A percentile compares a stretch with the other conserved stretches of the same genome.
phyloP scores from a whole-genome alignment of 2,113 vertebrate species.

The Ctenomys sociabilis region DNA sequence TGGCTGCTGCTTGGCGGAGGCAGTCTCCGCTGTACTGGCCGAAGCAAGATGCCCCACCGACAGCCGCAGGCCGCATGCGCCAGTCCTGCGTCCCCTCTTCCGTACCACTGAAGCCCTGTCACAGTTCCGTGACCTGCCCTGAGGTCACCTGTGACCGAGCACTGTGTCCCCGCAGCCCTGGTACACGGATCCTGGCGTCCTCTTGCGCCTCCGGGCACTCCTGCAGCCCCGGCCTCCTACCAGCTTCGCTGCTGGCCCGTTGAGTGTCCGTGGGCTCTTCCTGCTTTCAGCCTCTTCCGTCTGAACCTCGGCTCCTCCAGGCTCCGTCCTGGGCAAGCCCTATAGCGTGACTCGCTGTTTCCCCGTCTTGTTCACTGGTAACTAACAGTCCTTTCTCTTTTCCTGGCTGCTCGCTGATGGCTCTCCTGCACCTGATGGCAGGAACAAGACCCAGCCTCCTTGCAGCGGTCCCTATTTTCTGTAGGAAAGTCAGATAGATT shows the following conservation, averaged over 20 bases:
- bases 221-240: not conserved
- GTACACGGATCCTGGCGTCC: not conserved
- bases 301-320: not conserved
- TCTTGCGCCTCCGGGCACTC: not conserved
- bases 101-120: not conserved
- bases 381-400: not conserved
- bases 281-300: not conserved
- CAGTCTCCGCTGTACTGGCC: not conserved
- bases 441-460: not conserved
- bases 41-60: not conserved
- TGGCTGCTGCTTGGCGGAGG: not conserved
- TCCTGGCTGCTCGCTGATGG: not conserved
- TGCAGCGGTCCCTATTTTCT: not conserved
- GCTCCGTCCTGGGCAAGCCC: not conserved
- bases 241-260: not conserved
- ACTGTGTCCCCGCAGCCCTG: not conserved
- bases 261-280: accelerated
- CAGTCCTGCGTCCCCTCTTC: not conserved
- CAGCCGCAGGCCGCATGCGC: too few relatives aligned
- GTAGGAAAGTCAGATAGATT: not conserved
- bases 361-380: not conserved
- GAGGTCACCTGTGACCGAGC: not conserved
- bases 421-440: not conserved
- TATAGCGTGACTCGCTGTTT: not conserved
- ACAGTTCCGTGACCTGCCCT: not conserved